Base-by-base conservation (phyloP, 2,797 vertebrate genomes). In the Saxicola maurus region DNA sequence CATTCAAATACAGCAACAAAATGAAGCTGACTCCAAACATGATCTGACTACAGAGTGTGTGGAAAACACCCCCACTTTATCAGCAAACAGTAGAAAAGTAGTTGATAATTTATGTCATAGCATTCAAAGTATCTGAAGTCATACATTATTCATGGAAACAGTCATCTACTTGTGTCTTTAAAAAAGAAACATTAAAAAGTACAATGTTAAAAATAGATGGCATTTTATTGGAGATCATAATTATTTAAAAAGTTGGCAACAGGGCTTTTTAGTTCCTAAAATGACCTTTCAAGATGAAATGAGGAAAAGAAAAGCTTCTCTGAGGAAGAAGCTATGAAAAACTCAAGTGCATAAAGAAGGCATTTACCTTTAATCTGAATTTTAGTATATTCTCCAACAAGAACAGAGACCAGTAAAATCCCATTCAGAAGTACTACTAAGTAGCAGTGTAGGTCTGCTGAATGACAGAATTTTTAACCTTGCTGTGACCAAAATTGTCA, bases 191-290 rank as follows among this genome's bases (percentile, higher is more conserved):
- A 74, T 86, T 95, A 93, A 95, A 94, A 96, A 96, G 94, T 83
- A 92, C 86, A 85, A 67, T 88, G 92, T 96, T 95, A 94, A 97
- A 97, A 97, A 97, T 93, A 96, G 92, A 94, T 95, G 87, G 82
- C 88, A 95, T 96, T 97, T 96, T 96, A 84, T 95, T 90, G 88
- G 89, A 92, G 94, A 96, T 95, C 90, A 91, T 96, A 95, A 95
- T 97, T 95, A 97, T 96, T 95, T 96, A 79, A 95, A 95, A 97
- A 96, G 85, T 92, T 94, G 95, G 90, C 95, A 95, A 89, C 85
- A 59, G 73, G 76, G 85, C 62, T 96, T 94, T 94, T 92, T 82
- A 68, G 64, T 86, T 90, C 90, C 86, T 89, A 91, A 95, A 94
- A 92, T 93, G 93, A 94, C 96, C 94, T 94, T 95, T 97, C 92